A percentile compares a stretch with the other conserved stretches of the same genome.
Conservation (phyloP, 2,888 invertebrate genomes). For the Agrotis clavis region DNA sequence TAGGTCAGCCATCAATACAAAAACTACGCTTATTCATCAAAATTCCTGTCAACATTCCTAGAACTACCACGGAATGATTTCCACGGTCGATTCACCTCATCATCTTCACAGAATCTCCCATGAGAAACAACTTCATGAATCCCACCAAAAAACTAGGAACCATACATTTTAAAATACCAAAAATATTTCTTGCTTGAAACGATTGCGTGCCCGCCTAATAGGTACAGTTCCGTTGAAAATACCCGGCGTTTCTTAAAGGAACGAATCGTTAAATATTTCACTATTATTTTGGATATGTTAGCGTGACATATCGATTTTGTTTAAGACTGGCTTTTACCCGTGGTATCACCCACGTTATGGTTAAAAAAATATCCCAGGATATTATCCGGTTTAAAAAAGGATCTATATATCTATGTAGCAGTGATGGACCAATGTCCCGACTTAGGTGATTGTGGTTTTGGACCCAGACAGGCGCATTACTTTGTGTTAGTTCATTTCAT, state of each 20-base stretch:
- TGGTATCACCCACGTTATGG: no score
- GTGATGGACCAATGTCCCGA: no score
- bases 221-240: constrained; percentile 65
- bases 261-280: constrained; percentile 86
- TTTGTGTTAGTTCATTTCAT: neutral
- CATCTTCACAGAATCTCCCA: constrained; percentile 5
- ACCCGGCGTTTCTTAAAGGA: constrained; percentile 81
- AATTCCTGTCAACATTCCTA: neutral
- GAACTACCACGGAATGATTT: neutral
- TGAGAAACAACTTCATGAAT: constrained; percentile 11
- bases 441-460: neutral
- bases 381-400: neutral
- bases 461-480: neutral
- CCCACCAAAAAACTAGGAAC: constrained; percentile 13
- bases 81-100: neutral
- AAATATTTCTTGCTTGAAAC: constrained; percentile 25
- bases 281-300: constrained; percentile 44
- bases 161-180: constrained; percentile 33
- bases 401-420: neutral
- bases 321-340: neutral
- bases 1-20: no score
- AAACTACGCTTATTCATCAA: neutral
- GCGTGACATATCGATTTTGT: constrained; percentile 80
- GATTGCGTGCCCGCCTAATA: constrained; percentile 67
- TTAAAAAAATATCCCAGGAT: neutral